Base-by-base conservation (phyloP, 2,113 vertebrate genomes). In the western clawed frog (Xenopus tropicalis) region DNA sequence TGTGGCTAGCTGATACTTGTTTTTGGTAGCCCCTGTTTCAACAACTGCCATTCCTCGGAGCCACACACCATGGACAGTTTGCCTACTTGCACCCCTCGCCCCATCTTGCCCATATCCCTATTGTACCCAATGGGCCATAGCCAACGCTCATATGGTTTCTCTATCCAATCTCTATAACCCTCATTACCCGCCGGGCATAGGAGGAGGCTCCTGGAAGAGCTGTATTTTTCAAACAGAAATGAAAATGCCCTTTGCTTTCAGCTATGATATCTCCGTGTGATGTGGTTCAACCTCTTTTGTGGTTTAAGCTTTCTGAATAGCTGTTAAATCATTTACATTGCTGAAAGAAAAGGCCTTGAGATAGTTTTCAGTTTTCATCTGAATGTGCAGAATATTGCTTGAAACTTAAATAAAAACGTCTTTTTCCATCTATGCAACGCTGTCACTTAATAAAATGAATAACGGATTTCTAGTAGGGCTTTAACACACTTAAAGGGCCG, bases 221-320 rank as follows among this genome's bases (percentile, higher is more conserved):
- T 82, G 69, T 72, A 25, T 71, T 86, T 83, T 58, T 63, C 66
- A n/a, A 77, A 78, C 71, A 57, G 63, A 78, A 79, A 77, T 70
- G 64, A 82, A 83, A 87, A 82, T 65, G 2, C 1, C 74, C 77
- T 74, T 80, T 83, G 17, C 22, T 85, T 51, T 81, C 74, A 82
- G 59, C 58, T 74, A 78, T 77, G 71, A 72, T 80, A 80, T 78
- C 14, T 14, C 20, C 25, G 37, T 76, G 78, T 74, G 68, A 77
- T 48, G 23, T 52, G n/a, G n/a, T n/a, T n/a, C n/a, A n/a, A n/a
- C n/a, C n/a, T n/a, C n/a, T n/a, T n/a, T n/a, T n/a, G 14, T 69
- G 65, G 24, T 57, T 12, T 23, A 71, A 44, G 70, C 66, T 43
- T 37, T 75, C 59, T 72, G 25, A 70, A 80, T 42, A 69, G 24